Conservation (phyloP, 2,797 vertebrate genomes). For the Momotus momota region DNA sequence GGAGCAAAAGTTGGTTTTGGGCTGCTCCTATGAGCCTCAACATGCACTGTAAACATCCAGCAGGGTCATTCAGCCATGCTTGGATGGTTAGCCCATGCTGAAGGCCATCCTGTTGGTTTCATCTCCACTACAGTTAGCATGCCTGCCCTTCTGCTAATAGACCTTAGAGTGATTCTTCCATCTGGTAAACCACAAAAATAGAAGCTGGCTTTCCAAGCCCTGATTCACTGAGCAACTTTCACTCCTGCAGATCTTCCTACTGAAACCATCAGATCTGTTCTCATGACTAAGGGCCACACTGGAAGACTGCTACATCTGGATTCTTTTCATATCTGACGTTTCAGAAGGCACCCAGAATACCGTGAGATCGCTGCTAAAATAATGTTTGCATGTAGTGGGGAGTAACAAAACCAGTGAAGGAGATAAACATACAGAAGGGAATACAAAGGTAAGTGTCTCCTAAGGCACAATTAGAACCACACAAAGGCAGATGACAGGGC, state of each 20-base stretch:
- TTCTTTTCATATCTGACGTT: not conserved
- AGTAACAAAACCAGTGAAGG: not conserved
- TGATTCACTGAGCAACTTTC: not conserved
- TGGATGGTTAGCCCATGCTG: not conserved
- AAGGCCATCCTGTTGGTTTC: not conserved
- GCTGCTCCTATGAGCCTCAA: not conserved
- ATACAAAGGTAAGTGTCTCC: conserved; percentile 66
- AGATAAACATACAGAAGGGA: conserved; percentile 45
- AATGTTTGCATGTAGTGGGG: not conserved
- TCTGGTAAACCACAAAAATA: not conserved
- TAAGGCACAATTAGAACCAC: conserved; percentile 31
- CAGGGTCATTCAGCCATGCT: not conserved
- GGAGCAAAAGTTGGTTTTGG: not conserved
- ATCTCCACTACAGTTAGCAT: not conserved
- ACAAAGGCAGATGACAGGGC: conserved; percentile 51
- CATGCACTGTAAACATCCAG: not conserved
- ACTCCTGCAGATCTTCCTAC: not conserved
- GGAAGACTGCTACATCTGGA: not conserved
- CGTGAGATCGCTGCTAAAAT: not conserved
- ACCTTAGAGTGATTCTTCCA: not conserved
- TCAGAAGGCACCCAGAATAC: not conserved
- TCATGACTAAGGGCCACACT: not conserved
- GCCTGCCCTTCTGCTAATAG: not conserved
- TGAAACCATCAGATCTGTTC: not conserved
- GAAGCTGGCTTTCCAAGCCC: not conserved